Conservation (phyloP, 1,140 invertebrate species). For the Leptoteleia sp. region DNA sequence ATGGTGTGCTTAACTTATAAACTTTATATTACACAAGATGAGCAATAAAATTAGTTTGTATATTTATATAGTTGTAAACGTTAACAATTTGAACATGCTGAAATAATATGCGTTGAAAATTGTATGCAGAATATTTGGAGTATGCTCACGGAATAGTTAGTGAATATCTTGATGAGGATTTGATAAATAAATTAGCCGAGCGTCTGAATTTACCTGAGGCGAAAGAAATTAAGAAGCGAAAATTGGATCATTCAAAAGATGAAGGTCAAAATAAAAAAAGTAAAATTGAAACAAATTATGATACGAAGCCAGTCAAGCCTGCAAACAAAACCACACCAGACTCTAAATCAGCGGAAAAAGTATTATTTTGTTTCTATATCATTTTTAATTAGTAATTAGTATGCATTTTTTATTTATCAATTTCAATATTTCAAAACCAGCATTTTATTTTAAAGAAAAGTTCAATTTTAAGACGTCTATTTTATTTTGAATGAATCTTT, state of each 20-base stretch:
- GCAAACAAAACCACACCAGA: not conserved
- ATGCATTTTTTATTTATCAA: too few species aligned
- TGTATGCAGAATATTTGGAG: constrained; percentile 83
- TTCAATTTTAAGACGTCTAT: too few species aligned
- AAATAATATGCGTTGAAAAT: too few species aligned
- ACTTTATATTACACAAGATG: too few species aligned
- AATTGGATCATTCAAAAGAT: constrained; percentile 76
- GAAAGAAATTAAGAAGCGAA: constrained; percentile 83
- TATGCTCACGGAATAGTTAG: constrained; percentile 87
- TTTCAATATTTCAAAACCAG: too few species aligned
- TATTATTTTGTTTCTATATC: too few species aligned
- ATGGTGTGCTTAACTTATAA: too few species aligned
- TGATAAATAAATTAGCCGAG: constrained; percentile 83
- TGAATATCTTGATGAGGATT: constrained; percentile 86
- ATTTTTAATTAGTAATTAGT: too few species aligned
- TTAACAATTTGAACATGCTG: too few species aligned
- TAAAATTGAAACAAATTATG: constrained; percentile 50
- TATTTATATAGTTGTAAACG: too few species aligned
- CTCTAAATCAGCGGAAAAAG: constrained; percentile 75
- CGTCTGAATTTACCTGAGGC: constrained; percentile 84
- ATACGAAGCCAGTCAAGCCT: not conserved
- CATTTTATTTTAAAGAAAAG: too few species aligned
- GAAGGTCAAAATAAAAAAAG: constrained; percentile 72
- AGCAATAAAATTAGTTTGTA: too few species aligned
- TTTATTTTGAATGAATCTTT: constrained; percentile 11